Base-by-base conservation (phyloP, 2,797 vertebrate species). In the Eupleurogrammus muticus region DNA sequence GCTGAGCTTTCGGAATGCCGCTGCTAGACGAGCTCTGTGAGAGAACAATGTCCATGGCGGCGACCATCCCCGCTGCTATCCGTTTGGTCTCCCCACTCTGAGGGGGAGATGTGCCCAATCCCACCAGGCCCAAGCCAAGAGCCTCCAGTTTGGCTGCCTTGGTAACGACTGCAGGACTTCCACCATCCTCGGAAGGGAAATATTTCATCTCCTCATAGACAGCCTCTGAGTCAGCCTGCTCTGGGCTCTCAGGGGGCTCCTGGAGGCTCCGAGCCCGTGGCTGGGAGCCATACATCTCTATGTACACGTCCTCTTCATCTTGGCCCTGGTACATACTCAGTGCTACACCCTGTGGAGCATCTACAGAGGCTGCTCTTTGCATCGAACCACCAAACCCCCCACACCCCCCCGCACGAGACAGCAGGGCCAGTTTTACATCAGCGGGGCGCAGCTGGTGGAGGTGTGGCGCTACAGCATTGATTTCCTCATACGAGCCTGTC, bases 161-260 rank as follows among this genome's bases (percentile, higher is more conserved):
- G 60, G 77, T 79, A 20, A 75, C 50, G 9, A 80, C 73, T n/a
- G 86, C 53, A 38, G 81, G 55, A 66, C 53, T 85, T 23, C 73
- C 85, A 44, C 86, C 91, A 55, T 96, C 96, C 80, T 96, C 96
- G 1, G 92, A 83, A 50, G 90, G 87, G 64, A 95, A 95, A 88
- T 97, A 98, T 52, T 97, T 98, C 98, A 99, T 99, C 83, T 99
- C 98, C 87, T 99, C 97, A n/a, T 99, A 99, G 20, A 99, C 97
- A 0, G 95, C 96, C 76, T 99, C 98, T 0, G 92, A 90, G 47
- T 93, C 91, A 0, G 76, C 93, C 79, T 92, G 95, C 40, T 98
- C 96, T 0, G 95, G 96, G 86, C 95, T 95, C 50, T 93, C 91
- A 0, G 81, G 89, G 0, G 82, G 90, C 34, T 95, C 94, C 20